A percentile compares a stretch with the other conserved stretches of the same genome.
Conservation (phyloP, 2,888 invertebrate genomes). For the Byasa hedistus region DNA sequence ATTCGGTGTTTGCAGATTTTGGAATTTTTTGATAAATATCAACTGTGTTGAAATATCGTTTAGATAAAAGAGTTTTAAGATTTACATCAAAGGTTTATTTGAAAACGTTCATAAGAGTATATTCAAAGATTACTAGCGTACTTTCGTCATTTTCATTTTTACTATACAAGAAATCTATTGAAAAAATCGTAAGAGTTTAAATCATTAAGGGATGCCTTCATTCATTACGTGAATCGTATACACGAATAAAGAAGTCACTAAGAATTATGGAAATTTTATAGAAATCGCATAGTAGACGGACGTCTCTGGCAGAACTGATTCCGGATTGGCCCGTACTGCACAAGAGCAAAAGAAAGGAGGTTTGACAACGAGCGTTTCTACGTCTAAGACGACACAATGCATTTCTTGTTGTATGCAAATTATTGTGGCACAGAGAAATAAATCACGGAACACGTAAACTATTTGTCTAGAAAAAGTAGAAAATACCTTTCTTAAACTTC, state of each 20-base stretch:
- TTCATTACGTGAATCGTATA: conserved; percentile 10
- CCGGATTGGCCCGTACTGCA: conserved; percentile 97
- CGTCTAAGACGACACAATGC: conserved; percentile 69
- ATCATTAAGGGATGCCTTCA: not conserved
- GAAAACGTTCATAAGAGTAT: not conserved
- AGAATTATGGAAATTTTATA: conserved; percentile 73
- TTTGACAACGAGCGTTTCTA: conserved; percentile 79
- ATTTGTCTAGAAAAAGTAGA: conserved; percentile 49
- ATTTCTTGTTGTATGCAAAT: conserved; percentile 67
- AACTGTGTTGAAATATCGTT: conserved; percentile 28
- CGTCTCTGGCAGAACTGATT: conserved; percentile 95
- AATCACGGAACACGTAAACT: conserved; percentile 46
- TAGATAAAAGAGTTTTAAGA: not conserved
- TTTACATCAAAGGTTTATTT: not conserved
- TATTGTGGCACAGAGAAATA: conserved; percentile 60
- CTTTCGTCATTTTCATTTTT: not conserved
- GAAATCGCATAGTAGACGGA: conserved; percentile 84
- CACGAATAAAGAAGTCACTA: conserved; percentile 40
- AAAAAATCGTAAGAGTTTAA: not conserved
- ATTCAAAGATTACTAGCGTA: not conserved
- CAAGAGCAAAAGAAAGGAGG: conserved; percentile 91
- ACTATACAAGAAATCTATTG: not conserved
- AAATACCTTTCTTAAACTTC: conserved; percentile 18
- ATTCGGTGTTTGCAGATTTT: conserved; percentile 74
- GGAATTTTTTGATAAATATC: conserved; percentile 49